phyloP scores from a whole-genome alignment of 35 echinoderm and acorn worm genomes.

The Acanthaster planci region DNA sequence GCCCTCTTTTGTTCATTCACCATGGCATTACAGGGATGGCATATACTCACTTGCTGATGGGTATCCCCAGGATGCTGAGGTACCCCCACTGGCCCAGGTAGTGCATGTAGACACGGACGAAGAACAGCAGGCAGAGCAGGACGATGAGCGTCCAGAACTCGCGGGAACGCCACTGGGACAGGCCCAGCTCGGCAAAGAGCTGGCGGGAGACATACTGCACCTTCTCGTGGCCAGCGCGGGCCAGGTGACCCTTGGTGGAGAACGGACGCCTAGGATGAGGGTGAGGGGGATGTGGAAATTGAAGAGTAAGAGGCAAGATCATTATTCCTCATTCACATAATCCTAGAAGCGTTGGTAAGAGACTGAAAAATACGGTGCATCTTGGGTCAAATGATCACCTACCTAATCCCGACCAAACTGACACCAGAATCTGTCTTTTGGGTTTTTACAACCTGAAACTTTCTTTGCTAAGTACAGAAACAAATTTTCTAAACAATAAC shows the following conservation, averaged over 20 bases:
- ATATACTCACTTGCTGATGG: slow-evolving; percentile 90
- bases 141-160: slow-evolving; percentile 97
- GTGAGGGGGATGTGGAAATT: background rate
- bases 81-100: slow-evolving; percentile 95
- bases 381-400: too few species aligned
- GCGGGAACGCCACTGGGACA: slow-evolving; percentile 95
- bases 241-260: slow-evolving; percentile 89
- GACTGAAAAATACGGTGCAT: too few species aligned
- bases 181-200: slow-evolving; percentile 80
- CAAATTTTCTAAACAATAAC: too few species aligned
- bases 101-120: slow-evolving; percentile 87
- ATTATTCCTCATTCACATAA: too few species aligned
- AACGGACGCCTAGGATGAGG: slow-evolving; percentile 54
- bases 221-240: slow-evolving; percentile 83
- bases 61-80: slow-evolving; percentile 88
- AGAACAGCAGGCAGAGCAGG: slow-evolving; percentile 78
- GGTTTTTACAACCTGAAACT: too few species aligned
- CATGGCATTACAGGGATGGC: too few species aligned
- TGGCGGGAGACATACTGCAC: slow-evolving; percentile 91
- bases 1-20: too few species aligned
- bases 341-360: too few species aligned
- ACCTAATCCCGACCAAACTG: too few species aligned
- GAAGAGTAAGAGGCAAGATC: too few species aligned
- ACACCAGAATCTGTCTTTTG: too few species aligned
- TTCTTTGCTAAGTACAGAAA: too few species aligned